phyloP scores from a whole-genome alignment of 2,797 vertebrate genomes.

The Sebastes glaucus region DNA sequence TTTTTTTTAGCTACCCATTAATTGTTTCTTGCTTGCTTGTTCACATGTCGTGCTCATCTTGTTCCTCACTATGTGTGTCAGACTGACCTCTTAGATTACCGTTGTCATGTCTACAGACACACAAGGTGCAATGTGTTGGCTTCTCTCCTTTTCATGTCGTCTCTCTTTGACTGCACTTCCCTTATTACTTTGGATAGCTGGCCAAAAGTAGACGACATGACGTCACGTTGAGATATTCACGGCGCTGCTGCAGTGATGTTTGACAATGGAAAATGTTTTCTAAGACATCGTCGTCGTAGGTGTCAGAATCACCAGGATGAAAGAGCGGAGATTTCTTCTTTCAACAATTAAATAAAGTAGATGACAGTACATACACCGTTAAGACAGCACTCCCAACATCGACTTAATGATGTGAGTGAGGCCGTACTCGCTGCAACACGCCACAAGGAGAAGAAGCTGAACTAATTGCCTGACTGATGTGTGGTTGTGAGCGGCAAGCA shows the following conservation, averaged over 20 bases:
- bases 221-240: not conserved
- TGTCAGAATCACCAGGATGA: not conserved
- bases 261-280: not conserved
- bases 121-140: not conserved
- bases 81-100: not conserved
- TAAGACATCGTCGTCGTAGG: not conserved
- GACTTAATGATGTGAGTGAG: no score
- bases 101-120: not conserved
- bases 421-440: no score
- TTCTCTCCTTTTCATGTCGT: not conserved
- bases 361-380: not conserved
- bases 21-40: not conserved
- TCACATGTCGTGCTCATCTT: not conserved
- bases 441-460: not conserved
- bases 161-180: not conserved
- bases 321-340: not conserved
- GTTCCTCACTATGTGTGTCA: not conserved
- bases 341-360: not conserved
- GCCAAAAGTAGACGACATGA: not conserved
- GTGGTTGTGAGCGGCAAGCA: not conserved
- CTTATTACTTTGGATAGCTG: not conserved
- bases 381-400: not conserved
- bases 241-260: not conserved
- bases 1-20: not conserved
- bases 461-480: not conserved